phyloP scores from a whole-genome alignment of 1,140 invertebrate genomes.

The Ceratitis capitata region DNA sequence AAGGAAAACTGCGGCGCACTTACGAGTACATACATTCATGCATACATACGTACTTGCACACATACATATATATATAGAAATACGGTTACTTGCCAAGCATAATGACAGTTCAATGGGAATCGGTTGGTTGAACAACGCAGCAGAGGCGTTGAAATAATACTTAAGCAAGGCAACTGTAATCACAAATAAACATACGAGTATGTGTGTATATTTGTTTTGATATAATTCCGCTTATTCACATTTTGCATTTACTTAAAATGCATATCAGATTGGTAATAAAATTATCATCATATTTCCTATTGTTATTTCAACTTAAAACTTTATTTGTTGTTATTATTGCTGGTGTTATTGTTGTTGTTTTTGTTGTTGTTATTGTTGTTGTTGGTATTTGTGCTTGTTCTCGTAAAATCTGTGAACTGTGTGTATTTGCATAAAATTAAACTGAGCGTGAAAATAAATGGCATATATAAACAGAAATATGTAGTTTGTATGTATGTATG shows the following conservation, averaged over 20 bases:
- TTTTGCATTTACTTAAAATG: neutral
- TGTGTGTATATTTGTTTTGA: neutral
- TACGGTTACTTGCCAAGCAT: neutral
- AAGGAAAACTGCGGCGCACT: neutral
- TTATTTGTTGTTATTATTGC: too few relatives aligned
- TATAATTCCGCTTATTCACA: neutral
- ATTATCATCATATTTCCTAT: conserved; percentile 9
- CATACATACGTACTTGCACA: neutral
- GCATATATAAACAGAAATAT: neutral
- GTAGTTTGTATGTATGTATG: neutral
- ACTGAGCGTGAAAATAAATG: conserved; percentile 26
- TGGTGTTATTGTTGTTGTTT: neutral
- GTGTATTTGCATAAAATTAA: conserved; percentile 25
- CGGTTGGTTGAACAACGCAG: neutral
- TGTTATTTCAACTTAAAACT: conserved; percentile 20
- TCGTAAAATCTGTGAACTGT: neutral
- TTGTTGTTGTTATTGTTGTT: neutral
- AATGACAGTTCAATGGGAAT: conserved; percentile 31
- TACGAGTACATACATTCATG: neutral
- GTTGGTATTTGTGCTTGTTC: neutral
- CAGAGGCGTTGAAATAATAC: conserved; percentile 13
- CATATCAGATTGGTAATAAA: conserved; percentile 7
- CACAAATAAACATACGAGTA: neutral
- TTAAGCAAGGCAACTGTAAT: neutral
- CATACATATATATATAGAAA: too few relatives aligned